Conservation (phyloP, 1,140 invertebrate genomes). For the Spodoptera litura region DNA sequence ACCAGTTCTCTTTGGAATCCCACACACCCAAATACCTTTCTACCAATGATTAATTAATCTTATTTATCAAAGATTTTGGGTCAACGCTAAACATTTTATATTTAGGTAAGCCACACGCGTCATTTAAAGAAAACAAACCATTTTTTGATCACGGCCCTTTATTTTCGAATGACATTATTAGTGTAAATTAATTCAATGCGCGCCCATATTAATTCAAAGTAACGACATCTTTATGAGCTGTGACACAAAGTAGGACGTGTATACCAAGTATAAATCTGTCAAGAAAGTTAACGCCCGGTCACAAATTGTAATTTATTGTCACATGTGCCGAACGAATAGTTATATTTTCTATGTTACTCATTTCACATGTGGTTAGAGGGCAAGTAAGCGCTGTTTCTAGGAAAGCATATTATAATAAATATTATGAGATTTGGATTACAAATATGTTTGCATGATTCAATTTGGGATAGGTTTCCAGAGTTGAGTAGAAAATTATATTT, state of each 20-base stretch:
- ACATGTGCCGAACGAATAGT: conserved; percentile 68
- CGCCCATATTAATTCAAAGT: conserved; percentile 73
- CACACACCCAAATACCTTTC: background rate
- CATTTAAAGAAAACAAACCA: conserved; percentile 15
- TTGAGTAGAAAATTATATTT: no score
- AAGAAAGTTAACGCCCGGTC: conserved; percentile 72
- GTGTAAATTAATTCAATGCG: conserved; percentile 59
- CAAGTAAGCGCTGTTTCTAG: background rate
- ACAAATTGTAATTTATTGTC: conserved; percentile 81
- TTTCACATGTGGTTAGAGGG: conserved; percentile 25
- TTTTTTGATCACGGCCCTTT: conserved; percentile 20
- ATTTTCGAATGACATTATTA: conserved; percentile 55
- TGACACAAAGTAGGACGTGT: conserved; percentile 77
- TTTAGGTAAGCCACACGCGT: conserved; percentile 22
- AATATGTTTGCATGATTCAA: no score
- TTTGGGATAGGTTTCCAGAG: no score
- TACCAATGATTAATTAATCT: conserved; percentile 15
- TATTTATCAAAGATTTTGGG: conserved; percentile 27
- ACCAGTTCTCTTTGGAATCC: conserved; percentile 3
- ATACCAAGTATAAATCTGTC: conserved; percentile 81
- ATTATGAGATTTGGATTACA: no score
- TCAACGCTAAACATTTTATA: conserved; percentile 18
- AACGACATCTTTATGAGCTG: conserved; percentile 81
- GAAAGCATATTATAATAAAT: no score
- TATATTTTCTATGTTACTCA: conserved; percentile 54